Evolutionary conservation across 2,113 vertebrate species (phyloP), one percentile per base, ranked within the genome.

Genomic region (Tetrao urogallus): DNA sequence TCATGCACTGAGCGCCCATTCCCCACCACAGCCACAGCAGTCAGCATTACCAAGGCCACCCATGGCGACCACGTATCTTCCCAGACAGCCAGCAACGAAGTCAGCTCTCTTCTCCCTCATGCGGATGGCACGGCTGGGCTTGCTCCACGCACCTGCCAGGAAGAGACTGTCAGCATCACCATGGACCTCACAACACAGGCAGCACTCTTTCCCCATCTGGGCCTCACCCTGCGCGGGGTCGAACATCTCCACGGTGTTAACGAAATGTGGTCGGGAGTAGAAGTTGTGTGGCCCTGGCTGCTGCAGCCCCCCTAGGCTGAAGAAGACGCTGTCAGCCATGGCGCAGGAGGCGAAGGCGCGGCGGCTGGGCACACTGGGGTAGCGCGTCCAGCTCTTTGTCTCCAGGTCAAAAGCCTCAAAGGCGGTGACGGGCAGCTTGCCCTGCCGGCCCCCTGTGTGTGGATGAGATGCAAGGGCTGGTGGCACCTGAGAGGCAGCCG

Each of bases 251-350:
- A 99, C 98, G 10, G 99, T 99, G 98, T 98, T 99, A 96, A 99
- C 99, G 9, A 99, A 99, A 97, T 99, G 99, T 63, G 99, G 99
- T 69, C 99, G 98, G 72, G 99, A 99, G 93, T 99, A 99, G 98
- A 99, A 99, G 98, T 99, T 99, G 94, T 99, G 99, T 0, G 99
- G 99, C 15, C 99, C 99, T 0, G 99, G 99, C 90, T 99, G 99
- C 97, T 99, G 99, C 66, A 99, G 97, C 10, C 99, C 99, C 7
- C 99, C 99, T 69, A 99, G 96, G 97, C 99, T 99, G 97, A 99
- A 99, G 95, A 99, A 94, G 52, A 97, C 92, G 3, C 97, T 97
- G 1, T 99, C 98, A 0, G 97, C 98, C 92, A 98, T 96, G 63
- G 98, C 98, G 1, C 98, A 99, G 96, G 98, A 98, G 1, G 99